Percentiles rank a stretch among this genome's conserved stretches.
Conservation (phyloP, 1,140 invertebrate species). For the Sminthurides bifidus region DNA sequence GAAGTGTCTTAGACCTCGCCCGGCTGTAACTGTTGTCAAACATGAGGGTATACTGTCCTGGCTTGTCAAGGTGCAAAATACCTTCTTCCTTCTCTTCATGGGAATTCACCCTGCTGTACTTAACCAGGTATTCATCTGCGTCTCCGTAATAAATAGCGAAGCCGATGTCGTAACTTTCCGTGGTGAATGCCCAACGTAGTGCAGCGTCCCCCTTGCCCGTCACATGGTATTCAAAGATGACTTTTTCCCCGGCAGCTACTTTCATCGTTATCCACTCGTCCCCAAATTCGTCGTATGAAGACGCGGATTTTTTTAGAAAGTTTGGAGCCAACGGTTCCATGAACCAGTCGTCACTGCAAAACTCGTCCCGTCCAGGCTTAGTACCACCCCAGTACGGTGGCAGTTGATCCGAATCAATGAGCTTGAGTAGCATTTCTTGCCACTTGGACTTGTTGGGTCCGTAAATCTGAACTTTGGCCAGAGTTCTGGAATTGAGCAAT, state of each 20-base stretch:
- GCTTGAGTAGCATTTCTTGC: slow-evolving; percentile 53
- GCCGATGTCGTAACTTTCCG: slow-evolving; percentile 4
- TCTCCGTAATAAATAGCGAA: background rate
- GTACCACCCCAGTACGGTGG: slow-evolving; percentile 66
- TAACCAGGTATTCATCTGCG: slow-evolving; percentile 1
- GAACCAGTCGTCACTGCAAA: slow-evolving; percentile 1
- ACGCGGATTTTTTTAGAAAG: background rate
- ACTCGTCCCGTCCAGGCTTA: slow-evolving; percentile 7
- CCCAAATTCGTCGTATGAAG: slow-evolving; percentile 4
- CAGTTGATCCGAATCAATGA: slow-evolving; percentile 57
- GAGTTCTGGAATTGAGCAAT: slow-evolving; percentile 75
- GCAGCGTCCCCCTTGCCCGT: background rate
- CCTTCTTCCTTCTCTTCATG: background rate
- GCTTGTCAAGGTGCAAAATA: background rate
- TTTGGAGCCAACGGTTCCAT: slow-evolving; percentile 5
- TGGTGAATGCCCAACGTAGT: background rate
- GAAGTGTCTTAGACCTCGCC: slow-evolving; percentile 56
- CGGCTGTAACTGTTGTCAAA: slow-evolving; percentile 7
- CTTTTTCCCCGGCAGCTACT: background rate
- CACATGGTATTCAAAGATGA: background rate
- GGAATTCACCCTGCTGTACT: background rate
- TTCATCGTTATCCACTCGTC: slow-evolving; percentile 8
- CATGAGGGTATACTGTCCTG: background rate
- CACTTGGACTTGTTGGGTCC: slow-evolving; percentile 63
- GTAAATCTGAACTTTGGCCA: slow-evolving; percentile 76